phyloP scores from a whole-genome alignment of 2,113 vertebrate genomes.

The Bubo blakistoni region DNA sequence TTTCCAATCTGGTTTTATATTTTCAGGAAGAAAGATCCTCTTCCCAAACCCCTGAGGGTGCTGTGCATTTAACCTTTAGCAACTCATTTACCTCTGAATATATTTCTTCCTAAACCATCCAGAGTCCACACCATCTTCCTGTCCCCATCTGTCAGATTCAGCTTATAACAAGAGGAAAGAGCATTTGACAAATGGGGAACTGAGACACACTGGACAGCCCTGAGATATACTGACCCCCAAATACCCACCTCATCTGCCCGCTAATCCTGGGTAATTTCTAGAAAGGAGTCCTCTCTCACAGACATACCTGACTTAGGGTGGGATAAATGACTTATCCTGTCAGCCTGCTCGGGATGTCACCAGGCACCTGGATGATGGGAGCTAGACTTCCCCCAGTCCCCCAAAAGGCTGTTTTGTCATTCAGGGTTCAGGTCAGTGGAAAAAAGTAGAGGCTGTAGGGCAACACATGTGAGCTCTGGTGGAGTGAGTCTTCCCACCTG shows the following conservation, averaged over 20 bases:
- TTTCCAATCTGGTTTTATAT: not conserved
- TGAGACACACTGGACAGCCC: not conserved
- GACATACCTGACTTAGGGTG: not conserved
- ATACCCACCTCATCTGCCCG: too few species aligned
- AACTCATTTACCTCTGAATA: not conserved
- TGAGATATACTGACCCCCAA: not conserved
- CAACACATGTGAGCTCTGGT: not conserved
- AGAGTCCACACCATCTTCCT: too few species aligned
- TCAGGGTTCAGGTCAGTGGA: not conserved
- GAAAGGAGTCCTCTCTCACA: not conserved
- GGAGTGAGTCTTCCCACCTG: not conserved
- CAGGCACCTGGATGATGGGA: not conserved
- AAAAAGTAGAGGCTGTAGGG: not conserved
- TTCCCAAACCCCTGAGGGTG: not conserved
- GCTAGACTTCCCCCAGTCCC: fast-evolving
- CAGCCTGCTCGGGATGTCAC: not conserved
- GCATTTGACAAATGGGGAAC: not conserved
- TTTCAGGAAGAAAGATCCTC: not conserved
- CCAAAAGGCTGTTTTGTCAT: not conserved
- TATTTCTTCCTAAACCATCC: not conserved
- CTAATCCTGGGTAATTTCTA: not conserved
- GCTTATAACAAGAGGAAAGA: not conserved
- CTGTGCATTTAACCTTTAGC: not conserved
- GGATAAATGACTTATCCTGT: not conserved
- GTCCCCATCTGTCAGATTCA: not conserved